Conservation (phyloP, 2,797 vertebrate species). For the Gambusia yucatana region DNA sequence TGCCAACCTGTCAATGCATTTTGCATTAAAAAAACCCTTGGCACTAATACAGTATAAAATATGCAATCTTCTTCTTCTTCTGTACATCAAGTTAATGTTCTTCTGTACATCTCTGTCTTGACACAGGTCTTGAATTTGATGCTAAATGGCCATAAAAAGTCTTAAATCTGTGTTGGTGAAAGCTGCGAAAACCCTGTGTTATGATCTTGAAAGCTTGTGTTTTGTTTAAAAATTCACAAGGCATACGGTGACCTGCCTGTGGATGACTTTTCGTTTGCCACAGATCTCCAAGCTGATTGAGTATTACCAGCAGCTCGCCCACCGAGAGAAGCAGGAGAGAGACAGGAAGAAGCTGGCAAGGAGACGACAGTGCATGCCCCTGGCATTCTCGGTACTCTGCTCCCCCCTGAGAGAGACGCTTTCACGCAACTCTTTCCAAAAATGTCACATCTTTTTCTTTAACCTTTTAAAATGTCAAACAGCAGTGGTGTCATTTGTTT, state of each 20-base stretch:
- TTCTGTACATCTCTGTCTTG: no score
- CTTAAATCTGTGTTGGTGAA: no score
- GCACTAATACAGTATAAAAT: no score
- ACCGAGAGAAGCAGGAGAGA: slow-evolving; percentile 95
- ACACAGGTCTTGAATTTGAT: no score
- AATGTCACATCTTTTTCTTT: slow-evolving; percentile 8
- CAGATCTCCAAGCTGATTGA: slow-evolving; percentile 98
- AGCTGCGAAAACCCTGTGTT: background rate
- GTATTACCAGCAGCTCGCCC: slow-evolving; percentile 98
- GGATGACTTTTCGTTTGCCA: slow-evolving; percentile 16
- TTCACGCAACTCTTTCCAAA: slow-evolving; percentile 12
- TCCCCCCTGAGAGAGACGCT: slow-evolving; percentile 32
- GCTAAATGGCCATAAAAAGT: no score
- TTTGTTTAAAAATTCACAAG: background rate
- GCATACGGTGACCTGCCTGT: background rate
- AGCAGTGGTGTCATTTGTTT: background rate
- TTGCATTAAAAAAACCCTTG: no score
- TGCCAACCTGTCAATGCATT: no score
- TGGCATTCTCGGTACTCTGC: slow-evolving; percentile 93
- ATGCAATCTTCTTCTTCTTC: no score
- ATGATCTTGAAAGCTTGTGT: background rate
- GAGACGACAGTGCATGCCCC: slow-evolving; percentile 93
- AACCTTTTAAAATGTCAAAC: slow-evolving; percentile 13
- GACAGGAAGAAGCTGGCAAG: slow-evolving; percentile 96
- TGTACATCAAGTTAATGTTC: no score